phyloP scores from a whole-genome alignment of 2,888 invertebrate species.

The Netelia virgata region DNA sequence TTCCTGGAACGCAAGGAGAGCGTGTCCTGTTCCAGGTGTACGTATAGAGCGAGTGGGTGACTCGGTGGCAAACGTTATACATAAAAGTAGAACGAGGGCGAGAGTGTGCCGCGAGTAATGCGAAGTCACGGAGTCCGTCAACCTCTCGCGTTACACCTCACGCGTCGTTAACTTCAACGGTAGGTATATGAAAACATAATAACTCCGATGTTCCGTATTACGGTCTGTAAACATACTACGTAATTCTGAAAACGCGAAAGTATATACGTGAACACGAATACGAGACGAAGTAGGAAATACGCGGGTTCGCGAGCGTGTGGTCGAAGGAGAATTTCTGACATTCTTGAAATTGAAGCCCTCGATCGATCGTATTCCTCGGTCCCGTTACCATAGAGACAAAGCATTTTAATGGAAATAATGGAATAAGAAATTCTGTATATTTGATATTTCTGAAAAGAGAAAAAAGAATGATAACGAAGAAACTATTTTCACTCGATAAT shows the following conservation, averaged over 20 bases:
- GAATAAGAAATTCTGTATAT: background rate
- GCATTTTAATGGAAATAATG: background rate
- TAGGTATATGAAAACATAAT: constrained; percentile 10
- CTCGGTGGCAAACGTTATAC: background rate
- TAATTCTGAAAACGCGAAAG: background rate
- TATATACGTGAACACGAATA: background rate
- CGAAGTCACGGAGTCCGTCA: background rate
- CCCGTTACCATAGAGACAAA: background rate
- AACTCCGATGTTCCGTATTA: background rate
- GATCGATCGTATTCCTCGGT: background rate
- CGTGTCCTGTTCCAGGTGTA: background rate
- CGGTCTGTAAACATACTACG: background rate
- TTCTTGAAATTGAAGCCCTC: background rate
- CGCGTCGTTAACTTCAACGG: constrained; percentile 13
- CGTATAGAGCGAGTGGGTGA: too few species aligned
- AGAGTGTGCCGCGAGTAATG: background rate
- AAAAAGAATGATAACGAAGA: too few species aligned
- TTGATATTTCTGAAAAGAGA: too few species aligned
- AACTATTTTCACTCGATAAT: too few species aligned
- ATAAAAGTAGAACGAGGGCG: background rate
- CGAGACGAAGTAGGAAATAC: background rate
- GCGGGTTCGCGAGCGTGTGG: background rate
- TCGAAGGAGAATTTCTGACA: background rate
- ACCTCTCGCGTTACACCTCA: background rate
- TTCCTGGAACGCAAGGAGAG: background rate